Percentiles rank a stretch among this genome's conserved stretches.
These are phyloP conservation scores for Cyphomyrus discorhynchus DNA, from an alignment of 2,113 vertebrate species.

Conservation along the genomic window DNA sequence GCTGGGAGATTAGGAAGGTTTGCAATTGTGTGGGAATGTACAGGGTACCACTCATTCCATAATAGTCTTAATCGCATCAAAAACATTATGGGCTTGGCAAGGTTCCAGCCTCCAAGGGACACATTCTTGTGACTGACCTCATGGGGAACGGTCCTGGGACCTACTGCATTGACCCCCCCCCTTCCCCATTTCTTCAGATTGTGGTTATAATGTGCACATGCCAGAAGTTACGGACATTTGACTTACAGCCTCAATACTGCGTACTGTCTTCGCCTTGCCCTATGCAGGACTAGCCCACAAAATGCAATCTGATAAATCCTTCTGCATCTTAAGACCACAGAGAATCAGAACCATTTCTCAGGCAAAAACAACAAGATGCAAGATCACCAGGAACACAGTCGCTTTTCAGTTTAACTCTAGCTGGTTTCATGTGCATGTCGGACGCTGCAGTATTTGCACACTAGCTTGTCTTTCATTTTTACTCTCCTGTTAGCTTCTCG, in stretches of 20 bases:
- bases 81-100: neutral
- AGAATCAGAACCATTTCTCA: neutral
- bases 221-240: neutral
- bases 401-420: neutral
- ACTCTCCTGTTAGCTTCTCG: neutral
- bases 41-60: slow-evolving; percentile 3
- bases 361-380: neutral
- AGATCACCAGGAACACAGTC: neutral
- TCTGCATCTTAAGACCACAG: neutral
- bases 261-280: neutral
- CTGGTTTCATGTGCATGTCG: neutral
- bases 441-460: neutral
- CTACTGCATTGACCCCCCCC: neutral
- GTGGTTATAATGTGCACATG: neutral
- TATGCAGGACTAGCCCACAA: neutral
- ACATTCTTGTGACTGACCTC: neutral
- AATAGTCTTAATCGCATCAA: neutral
- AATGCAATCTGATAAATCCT: neutral
- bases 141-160: neutral
- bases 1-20: slow-evolving; percentile 35
- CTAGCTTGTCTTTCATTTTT: neutral
- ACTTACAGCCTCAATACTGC: neutral
- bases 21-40: slow-evolving; percentile 21
- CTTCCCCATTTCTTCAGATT: neutral
- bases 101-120: neutral